Percentiles rank a stretch among this genome's conserved stretches.
Conservation (phyloP, 2,888 invertebrate species). For the Quadriops clusia region DNA sequence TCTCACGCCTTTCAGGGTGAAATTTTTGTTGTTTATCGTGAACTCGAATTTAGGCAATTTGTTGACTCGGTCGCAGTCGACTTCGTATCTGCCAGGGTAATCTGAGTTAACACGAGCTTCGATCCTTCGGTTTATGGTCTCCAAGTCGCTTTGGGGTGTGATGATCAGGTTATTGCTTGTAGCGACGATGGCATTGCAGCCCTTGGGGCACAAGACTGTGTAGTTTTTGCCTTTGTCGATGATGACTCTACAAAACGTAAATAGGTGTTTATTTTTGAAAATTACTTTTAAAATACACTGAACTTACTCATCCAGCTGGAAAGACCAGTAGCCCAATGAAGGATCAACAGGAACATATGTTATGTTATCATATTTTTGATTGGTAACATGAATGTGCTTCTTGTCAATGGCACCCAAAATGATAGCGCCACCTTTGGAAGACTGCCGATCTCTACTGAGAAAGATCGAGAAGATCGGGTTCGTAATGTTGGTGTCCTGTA, state of each 20-base stretch:
- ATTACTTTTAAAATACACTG: too few relatives aligned
- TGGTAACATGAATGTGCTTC: constrained; percentile 40
- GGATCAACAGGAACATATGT: constrained; percentile 47
- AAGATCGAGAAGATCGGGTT: constrained; percentile 56
- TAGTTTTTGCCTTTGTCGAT: constrained; percentile 16
- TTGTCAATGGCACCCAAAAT: constrained; percentile 53
- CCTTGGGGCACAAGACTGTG: constrained; percentile 26
- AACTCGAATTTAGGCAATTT: constrained; percentile 49
- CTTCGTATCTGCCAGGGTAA: constrained; percentile 38
- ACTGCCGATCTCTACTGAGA: constrained; percentile 46
- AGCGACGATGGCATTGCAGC: constrained; percentile 35
- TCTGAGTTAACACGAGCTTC: too few relatives aligned
- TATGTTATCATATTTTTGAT: constrained; percentile 38
- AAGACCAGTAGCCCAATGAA: constrained; percentile 53
- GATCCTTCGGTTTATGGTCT: too few relatives aligned
- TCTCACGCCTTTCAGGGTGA: constrained; percentile 47
- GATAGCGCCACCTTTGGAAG: constrained; percentile 43
- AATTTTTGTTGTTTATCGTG: constrained; percentile 44
- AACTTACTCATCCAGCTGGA: constrained; percentile 52
- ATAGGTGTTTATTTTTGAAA: too few relatives aligned
- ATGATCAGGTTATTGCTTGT: too few relatives aligned
- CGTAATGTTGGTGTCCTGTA: constrained; percentile 39
- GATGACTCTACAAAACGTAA: constrained; percentile 7
- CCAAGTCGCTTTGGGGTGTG: too few relatives aligned
- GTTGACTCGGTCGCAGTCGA: constrained; percentile 48